phyloP scores from a whole-genome alignment of 2,888 invertebrate genomes.

The Sarcophaga caerulescens region DNA sequence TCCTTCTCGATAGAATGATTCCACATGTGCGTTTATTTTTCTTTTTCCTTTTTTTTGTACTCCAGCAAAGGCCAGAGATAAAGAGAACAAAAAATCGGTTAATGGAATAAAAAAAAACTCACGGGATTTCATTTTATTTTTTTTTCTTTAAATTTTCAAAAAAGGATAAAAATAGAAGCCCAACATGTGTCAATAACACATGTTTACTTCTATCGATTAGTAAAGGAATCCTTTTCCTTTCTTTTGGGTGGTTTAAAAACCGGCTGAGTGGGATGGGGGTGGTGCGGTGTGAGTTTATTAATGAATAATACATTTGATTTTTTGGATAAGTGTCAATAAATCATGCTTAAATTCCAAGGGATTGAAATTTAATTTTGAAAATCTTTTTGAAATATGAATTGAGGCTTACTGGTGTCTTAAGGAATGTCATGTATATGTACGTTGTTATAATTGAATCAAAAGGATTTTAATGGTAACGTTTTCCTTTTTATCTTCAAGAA shows the following conservation, averaged over 20 bases:
- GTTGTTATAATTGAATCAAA: no score
- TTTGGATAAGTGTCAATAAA: conserved; percentile 26
- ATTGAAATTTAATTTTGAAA: neutral
- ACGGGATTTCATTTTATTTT: neutral
- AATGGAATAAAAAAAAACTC: neutral
- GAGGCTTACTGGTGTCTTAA: neutral
- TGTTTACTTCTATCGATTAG: neutral
- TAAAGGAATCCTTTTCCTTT: neutral
- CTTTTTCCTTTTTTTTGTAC: no score
- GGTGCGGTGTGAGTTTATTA: neutral
- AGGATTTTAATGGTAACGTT: no score
- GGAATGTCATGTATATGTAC: no score
- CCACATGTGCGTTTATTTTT: neutral
- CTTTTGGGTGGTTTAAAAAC: neutral
- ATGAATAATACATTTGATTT: conserved; percentile 29
- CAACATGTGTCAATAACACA: conserved; percentile 1
- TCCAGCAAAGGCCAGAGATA: no score
- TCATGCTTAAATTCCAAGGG: neutral
- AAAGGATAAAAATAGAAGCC: neutral
- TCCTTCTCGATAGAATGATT: neutral
- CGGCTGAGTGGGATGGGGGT: neutral
- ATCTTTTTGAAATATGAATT: neutral
- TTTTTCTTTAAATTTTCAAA: neutral
- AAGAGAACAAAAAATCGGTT: neutral
- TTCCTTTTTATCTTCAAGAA: no score